A percentile compares a stretch with the other conserved stretches of the same genome.
phyloP scores from a whole-genome alignment of 2,888 invertebrate species.

The Biston betularia region DNA sequence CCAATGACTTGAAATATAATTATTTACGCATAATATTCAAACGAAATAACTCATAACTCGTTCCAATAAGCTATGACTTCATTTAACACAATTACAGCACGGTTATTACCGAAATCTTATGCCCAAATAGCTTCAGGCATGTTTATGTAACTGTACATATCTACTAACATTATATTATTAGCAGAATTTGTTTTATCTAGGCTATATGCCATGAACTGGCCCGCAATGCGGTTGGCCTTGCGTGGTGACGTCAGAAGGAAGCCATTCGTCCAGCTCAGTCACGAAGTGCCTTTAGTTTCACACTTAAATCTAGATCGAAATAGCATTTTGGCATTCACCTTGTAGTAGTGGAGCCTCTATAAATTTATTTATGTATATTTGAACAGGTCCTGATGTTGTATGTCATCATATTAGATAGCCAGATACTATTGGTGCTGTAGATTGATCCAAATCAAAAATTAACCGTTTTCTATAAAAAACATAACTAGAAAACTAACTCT shows the following conservation, averaged over 20 bases:
- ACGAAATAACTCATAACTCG: constrained; percentile 8
- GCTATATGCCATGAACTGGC: constrained; percentile 45
- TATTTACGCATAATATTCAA: neutral
- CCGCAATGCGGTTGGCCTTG: constrained; percentile 62
- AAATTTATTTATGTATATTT: neutral
- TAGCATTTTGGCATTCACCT: constrained; percentile 28
- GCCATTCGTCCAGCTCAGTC: constrained; percentile 60
- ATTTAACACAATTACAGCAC: constrained; percentile 20
- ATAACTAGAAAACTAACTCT: too few relatives aligned
- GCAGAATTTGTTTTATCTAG: constrained; percentile 17
- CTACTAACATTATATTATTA: neutral
- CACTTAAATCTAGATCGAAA: constrained; percentile 32
- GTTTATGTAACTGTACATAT: constrained; percentile 30
- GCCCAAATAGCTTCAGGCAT: constrained; percentile 29
- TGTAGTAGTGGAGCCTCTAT: constrained; percentile 16
- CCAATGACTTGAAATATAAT: neutral
- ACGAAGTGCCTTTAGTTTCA: constrained; percentile 50
- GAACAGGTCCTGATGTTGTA: neutral
- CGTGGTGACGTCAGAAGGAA: constrained; percentile 64
- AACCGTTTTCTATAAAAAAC: too few relatives aligned
- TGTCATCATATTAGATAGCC: neutral
- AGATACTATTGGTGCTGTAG: too few relatives aligned
- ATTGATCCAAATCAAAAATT: too few relatives aligned
- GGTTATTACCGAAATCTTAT: constrained; percentile 18
- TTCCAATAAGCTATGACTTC: constrained; percentile 26